phyloP scores from a whole-genome alignment of 2,888 invertebrate species.

The Papilio elwesi region DNA sequence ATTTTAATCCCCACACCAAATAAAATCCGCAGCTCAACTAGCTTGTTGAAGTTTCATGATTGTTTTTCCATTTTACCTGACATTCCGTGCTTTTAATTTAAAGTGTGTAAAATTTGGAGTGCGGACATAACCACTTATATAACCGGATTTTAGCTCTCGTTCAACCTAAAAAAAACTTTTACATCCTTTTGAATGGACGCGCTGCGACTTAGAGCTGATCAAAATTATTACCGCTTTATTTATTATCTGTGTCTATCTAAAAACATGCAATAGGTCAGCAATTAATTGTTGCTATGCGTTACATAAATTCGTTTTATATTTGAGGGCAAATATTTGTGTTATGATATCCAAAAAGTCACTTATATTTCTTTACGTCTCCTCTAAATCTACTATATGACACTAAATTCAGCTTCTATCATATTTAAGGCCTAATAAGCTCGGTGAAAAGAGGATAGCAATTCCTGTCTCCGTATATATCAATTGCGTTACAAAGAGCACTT shows the following conservation, averaged over 20 bases:
- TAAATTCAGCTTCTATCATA: too few species aligned
- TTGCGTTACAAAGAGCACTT: too few species aligned
- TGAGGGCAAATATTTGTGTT: too few species aligned
- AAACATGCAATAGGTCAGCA: neutral
- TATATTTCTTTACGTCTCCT: too few species aligned
- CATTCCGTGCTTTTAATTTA: slow-evolving; percentile 28
- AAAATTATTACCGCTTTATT: neutral
- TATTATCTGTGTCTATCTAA: neutral
- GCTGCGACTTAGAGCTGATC: slow-evolving; percentile 1
- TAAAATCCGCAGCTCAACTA: slow-evolving; percentile 11
- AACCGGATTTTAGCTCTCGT: slow-evolving; percentile 14
- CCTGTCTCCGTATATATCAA: too few species aligned
- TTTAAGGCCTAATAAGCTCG: too few species aligned
- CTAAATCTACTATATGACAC: too few species aligned
- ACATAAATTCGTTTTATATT: too few species aligned
- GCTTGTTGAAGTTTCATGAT: slow-evolving; percentile 10
- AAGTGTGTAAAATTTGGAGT: too few species aligned
- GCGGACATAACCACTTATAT: slow-evolving; percentile 23
- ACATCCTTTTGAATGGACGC: neutral
- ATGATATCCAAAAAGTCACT: too few species aligned
- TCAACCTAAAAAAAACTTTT: slow-evolving; percentile 11
- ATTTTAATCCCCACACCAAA: slow-evolving; percentile 9
- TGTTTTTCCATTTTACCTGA: slow-evolving; percentile 23
- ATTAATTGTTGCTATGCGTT: too few species aligned
- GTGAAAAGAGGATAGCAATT: too few species aligned